Evolutionary conservation across 2,888 invertebrate species (phyloP).

Genomic region (Scelioninae gen. 2): DNA sequence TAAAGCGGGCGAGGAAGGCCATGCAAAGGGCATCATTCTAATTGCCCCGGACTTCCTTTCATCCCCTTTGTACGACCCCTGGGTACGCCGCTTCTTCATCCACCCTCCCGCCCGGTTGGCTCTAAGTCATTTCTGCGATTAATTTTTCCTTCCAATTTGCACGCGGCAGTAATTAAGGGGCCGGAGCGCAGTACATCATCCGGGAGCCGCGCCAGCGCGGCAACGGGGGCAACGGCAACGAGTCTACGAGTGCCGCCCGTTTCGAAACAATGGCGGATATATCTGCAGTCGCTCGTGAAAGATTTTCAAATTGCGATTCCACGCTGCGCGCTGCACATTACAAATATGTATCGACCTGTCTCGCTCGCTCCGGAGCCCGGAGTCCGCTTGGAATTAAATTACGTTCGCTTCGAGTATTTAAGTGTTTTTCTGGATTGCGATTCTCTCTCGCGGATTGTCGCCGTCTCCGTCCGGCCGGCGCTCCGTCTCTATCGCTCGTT

Average conservation of each 20-base stretch:
- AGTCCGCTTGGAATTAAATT: constrained; percentile 31
- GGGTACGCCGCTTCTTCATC: constrained; percentile 72
- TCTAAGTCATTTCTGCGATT: constrained; percentile 76
- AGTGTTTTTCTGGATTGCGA: constrained; percentile 32
- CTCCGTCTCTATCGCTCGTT: background rate
- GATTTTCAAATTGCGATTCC: constrained; percentile 62
- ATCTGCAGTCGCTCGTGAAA: constrained; percentile 61
- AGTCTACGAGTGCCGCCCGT: constrained; percentile 63
- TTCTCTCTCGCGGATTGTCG: constrained; percentile 4
- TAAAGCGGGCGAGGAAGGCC: constrained; percentile 56
- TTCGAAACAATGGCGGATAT: constrained; percentile 71
- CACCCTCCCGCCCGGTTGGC: constrained; percentile 66
- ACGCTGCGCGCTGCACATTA: constrained; percentile 42
- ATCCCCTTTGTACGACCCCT: constrained; percentile 74
- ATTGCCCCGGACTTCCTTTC: constrained; percentile 76
- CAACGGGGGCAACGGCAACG: constrained; percentile 53
- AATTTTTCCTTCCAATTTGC: constrained; percentile 76
- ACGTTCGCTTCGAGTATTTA: constrained; percentile 34
- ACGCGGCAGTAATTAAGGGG: constrained; percentile 76
- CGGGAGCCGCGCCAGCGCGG: constrained; percentile 61
- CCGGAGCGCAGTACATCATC: constrained; percentile 72
- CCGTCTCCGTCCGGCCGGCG: background rate
- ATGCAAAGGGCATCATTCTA: constrained; percentile 72
- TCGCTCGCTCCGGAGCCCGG: constrained; percentile 7
- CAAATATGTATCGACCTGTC: constrained; percentile 47